Evolutionary conservation across 2,888 invertebrate species (phyloP), one percentile per base, ranked within the genome.

Genomic region (Halictus ligatus): DNA sequence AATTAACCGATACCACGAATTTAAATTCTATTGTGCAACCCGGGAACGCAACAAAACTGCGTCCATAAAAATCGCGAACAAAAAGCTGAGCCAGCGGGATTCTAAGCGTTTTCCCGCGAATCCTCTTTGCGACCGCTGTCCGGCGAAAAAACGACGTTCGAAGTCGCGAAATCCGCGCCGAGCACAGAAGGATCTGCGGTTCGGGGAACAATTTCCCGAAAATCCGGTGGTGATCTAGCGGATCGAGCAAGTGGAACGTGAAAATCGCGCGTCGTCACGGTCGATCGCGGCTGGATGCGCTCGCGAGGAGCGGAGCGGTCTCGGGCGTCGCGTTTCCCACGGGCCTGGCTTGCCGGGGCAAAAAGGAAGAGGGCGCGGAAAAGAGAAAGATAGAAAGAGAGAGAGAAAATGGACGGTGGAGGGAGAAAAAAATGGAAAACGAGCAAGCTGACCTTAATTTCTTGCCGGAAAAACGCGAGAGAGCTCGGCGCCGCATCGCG

Each of bases 371-470:
- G 69, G n/a, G 8, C 12, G 12, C 21, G n/a, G 18, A 18, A 25
- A 6, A 29, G 58, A n/a, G 25, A 54, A 0, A 54, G 25, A 60
- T 5, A 43, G 77, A 50, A 15, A 25, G 15, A 35, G 29, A 12
- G 64, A 46, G 18, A 40, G 64, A 48, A 74, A 64, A 25, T 21
- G 25, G 13, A 0, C n/a, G 60, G 12, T 25, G 29, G 35, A 67
- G 18, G 29, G 35, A 29, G 35, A 58, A 58, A 78, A 35, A n/a
- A 75, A 64, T 43, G 89, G 80, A 64, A 83, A 78, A 81, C 71
- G 46, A 80, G 78, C 75, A 35, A 29, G 75, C 72, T 81, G 83
- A 86, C 89, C 90, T 89, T 88, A 90, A 90, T 90, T 86, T 84
- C 80, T 78, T 46, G 54, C 80, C 64, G 83, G 81, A 75, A 88